Conservation (phyloP, 2,113 vertebrate species). For the Hypocryptadius cinnamomeus region DNA sequence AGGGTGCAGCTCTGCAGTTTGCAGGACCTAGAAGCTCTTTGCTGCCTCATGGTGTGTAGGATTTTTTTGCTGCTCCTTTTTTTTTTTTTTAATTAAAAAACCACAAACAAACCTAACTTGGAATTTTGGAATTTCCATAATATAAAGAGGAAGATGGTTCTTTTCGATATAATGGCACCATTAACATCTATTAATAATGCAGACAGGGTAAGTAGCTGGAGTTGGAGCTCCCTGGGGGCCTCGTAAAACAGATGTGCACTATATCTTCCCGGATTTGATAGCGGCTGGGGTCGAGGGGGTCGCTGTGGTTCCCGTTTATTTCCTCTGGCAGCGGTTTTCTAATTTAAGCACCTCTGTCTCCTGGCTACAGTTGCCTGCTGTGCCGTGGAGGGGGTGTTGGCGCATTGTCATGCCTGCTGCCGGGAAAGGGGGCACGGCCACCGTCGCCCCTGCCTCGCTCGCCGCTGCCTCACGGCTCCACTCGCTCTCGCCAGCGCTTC, state of each 20-base stretch:
- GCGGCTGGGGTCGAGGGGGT: constrained; percentile 67
- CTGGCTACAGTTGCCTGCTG: constrained; percentile 47
- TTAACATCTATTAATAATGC: constrained; percentile 88
- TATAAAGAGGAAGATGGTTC: constrained; percentile 67
- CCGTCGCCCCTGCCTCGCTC: neutral
- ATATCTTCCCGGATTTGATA: constrained; percentile 72
- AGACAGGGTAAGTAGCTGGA: constrained; percentile 76
- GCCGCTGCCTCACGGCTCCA: neutral
- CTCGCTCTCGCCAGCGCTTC: neutral
- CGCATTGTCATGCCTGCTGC: constrained; percentile 33
- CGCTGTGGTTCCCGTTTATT: constrained; percentile 70
- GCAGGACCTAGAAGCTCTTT: constrained; percentile 28
- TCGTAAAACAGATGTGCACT: constrained; percentile 73
- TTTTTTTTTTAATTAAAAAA: neutral
- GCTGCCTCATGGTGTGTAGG: neutral
- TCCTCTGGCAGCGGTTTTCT: constrained; percentile 59
- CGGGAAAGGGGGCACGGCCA: neutral
- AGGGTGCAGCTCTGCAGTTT: neutral
- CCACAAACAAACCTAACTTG: neutral
- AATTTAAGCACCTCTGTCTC: constrained; percentile 65
- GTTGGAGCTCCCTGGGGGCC: constrained; percentile 62
- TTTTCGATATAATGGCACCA: constrained; percentile 75
- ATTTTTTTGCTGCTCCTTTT: neutral
- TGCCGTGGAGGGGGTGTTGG: constrained; percentile 15
- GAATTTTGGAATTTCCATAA: constrained; percentile 65